A percentile compares a stretch with the other conserved stretches of the same genome.
These are phyloP conservation scores for Drosophila kikkawai DNA, from an alignment of 1,140 invertebrate species.

Conservation along the genomic window DNA sequence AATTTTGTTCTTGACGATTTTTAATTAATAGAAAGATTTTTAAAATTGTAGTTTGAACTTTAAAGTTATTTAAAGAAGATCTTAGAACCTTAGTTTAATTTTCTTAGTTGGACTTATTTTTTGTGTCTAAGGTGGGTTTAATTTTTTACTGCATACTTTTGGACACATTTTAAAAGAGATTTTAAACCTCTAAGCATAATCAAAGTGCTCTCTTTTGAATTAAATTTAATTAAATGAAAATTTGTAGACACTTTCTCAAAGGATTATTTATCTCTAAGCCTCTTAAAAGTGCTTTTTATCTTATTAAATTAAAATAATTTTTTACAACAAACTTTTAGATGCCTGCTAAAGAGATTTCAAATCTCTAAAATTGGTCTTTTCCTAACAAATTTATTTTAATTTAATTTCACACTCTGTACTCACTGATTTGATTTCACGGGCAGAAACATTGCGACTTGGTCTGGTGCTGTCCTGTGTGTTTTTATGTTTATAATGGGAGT, in stretches of 20 bases:
- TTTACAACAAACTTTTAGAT: no score
- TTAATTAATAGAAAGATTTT: background rate
- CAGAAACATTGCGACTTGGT: slow-evolving; percentile 73
- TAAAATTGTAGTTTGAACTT: no score
- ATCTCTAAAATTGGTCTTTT: background rate
- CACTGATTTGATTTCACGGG: slow-evolving; percentile 83
- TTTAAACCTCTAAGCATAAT: fast-evolving
- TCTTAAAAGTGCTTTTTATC: no score
- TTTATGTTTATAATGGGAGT: slow-evolving; percentile 16
- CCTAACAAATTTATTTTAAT: background rate
- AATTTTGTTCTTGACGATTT: background rate
- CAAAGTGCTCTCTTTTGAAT: no score
- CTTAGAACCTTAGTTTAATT: no score
- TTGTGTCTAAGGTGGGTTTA: no score
- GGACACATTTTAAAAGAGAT: background rate
- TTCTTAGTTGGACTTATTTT: no score
- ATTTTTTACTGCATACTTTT: no score
- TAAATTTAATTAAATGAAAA: no score
- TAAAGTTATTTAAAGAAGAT: no score
- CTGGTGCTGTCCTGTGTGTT: background rate
- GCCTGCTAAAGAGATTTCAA: background rate
- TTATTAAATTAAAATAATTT: no score
- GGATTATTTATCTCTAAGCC: background rate
- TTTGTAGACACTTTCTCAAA: no score
- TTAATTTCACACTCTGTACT: slow-evolving; percentile 54